These are phyloP conservation scores for Galagoides demidoff DNA, from an alignment of 2,797 vertebrate genomes.

Conservation along the genomic window DNA sequence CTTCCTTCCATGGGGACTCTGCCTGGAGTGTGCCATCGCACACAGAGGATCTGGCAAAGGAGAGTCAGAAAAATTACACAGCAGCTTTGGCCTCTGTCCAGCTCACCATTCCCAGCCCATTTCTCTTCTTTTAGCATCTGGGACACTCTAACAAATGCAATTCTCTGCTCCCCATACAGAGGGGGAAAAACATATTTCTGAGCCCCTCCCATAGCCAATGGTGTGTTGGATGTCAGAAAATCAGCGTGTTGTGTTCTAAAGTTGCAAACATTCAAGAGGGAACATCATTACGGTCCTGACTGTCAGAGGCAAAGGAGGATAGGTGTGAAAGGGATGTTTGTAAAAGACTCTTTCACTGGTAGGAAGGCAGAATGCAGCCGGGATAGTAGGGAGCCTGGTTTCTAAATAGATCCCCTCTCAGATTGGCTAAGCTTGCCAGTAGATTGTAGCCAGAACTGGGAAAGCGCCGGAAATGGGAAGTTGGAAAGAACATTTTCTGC, in stretches of 20 bases:
- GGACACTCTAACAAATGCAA: slow-evolving; percentile 8
- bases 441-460: neutral
- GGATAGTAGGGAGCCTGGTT: neutral
- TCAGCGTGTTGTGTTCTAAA: neutral
- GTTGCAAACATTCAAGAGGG: neutral
- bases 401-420: neutral
- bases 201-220: neutral
- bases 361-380: neutral
- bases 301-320: neutral
- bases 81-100: slow-evolving; percentile 32
- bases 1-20: neutral
- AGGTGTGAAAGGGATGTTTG: neutral
- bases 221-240: neutral
- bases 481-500: neutral
- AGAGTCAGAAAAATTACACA: neutral
- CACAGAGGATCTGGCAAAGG: neutral
- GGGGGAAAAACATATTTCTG: neutral
- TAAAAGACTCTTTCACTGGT: neutral
- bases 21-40: neutral
- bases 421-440: neutral
- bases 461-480: neutral
- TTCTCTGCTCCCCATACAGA: neutral
- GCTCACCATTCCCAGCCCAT: neutral
- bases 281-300: neutral
- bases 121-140: slow-evolving; percentile 29